phyloP scores from a whole-genome alignment of 2,113 vertebrate species.

The Bothrops jararaca region DNA sequence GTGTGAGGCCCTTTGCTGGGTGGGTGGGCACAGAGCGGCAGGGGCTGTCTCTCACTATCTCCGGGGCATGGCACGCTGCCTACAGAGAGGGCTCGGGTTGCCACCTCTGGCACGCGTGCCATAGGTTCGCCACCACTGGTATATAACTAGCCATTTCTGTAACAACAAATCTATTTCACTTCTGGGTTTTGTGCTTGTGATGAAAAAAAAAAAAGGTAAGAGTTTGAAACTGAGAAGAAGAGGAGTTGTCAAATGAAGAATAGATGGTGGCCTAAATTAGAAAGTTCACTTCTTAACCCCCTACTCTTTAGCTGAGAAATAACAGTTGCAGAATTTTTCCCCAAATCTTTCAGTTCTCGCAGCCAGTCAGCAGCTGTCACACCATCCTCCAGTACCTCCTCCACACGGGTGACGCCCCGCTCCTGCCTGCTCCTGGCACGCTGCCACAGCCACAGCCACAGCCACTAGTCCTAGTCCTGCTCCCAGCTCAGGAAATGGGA shows the following conservation, averaged over 20 bases:
- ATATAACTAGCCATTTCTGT: too few relatives aligned
- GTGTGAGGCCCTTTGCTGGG: too few relatives aligned
- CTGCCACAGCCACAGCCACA: conserved; percentile 45
- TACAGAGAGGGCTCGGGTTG: too few relatives aligned
- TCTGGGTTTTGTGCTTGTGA: not conserved
- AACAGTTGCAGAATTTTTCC: not conserved
- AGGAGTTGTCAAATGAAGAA: not conserved
- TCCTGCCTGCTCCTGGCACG: conserved; percentile 67
- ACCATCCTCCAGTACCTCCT: conserved; percentile 76
- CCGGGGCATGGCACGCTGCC: too few relatives aligned
- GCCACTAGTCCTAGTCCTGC: conserved; percentile 76
- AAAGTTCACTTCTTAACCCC: not conserved
- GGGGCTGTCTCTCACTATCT: too few relatives aligned
- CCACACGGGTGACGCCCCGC: conserved; percentile 74
- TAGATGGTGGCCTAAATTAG: not conserved
- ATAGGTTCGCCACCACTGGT: too few relatives aligned
- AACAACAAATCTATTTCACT: not conserved
- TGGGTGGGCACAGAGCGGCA: too few relatives aligned
- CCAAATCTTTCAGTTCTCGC: conserved; percentile 68
- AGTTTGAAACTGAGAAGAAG: not conserved
- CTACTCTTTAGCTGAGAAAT: not conserved
- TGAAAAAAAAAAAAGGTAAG: not conserved
- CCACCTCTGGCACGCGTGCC: too few relatives aligned
- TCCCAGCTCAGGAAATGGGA: conserved; percentile 72
- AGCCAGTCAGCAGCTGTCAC: conserved; percentile 79